Conservation (phyloP, 2,797 vertebrate species). For the Epinephelus awoara region DNA sequence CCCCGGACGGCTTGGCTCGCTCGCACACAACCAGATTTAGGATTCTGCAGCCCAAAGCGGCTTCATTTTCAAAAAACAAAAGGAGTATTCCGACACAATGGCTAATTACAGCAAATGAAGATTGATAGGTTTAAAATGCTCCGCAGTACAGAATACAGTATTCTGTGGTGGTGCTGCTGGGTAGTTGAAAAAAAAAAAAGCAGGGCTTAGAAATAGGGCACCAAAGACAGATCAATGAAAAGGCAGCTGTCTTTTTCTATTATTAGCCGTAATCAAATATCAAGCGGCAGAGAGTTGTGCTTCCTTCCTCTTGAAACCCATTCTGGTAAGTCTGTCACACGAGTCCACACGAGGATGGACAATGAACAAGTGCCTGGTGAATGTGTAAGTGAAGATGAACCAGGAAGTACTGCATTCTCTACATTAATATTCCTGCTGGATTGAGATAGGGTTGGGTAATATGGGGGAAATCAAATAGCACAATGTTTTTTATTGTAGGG, state of each 20-base stretch:
- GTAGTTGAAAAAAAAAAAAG: conserved; percentile 33
- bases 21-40: conserved; percentile 36
- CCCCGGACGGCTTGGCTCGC: conserved; percentile 57
- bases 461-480: too few species aligned
- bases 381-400: background rate
- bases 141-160: background rate
- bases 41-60: conserved; percentile 30
- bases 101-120: conserved; percentile 44
- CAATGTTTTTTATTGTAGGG: too few species aligned
- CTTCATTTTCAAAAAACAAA: conserved; percentile 47
- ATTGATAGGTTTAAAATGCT: conserved; percentile 25
- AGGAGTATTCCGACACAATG: conserved; percentile 33
- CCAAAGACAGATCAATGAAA: conserved; percentile 79
- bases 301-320: conserved; percentile 56
- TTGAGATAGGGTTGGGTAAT: background rate
- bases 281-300: conserved; percentile 63
- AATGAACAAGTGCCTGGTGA: conserved; percentile 32
- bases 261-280: conserved; percentile 83
- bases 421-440: background rate
- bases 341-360: conserved; percentile 26
- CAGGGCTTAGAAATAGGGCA: conserved; percentile 74
- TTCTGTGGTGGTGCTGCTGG: conserved; percentile 14
- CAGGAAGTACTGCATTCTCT: background rate
- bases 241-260: conserved; percentile 81
- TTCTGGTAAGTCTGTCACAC: conserved; percentile 49